Base-by-base conservation (phyloP, 2,113 vertebrate genomes). In the Butorides virescens region DNA sequence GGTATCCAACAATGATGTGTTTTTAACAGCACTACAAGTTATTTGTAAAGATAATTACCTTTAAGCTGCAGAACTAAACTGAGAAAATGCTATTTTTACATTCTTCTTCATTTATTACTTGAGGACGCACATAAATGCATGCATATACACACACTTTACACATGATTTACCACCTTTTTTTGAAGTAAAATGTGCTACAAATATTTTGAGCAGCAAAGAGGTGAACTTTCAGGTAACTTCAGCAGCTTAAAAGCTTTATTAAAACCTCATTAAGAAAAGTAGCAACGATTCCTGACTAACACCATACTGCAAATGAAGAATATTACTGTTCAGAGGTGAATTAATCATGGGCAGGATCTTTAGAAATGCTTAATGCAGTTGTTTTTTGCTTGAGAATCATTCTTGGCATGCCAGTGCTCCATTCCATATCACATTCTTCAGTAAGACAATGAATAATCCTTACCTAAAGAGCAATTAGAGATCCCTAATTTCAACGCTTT, bases 391-490 rank as follows among this genome's bases (percentile, higher is more conserved):
- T n/a, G 34, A 77, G 72, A 88, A 61, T 75, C 9, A 7, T 89
- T 92, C 78, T 75, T 87, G 76, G 68, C 53, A 65, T 72, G 65
- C 65, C 56, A n/a, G 26, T 34, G 76, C 52, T 71, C 39, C 30
- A 36, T 75, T 89, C 61, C 34, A 13, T 16, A 53, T 25, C 23
- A 2, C 46, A 34, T 84, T 92, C 74, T 59, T 71, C 47, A 62
- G 47, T 7, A 68, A 95, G 52, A 91, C 39, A 87, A 78, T 75
- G 80, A 95, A 65, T 87, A 95, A 94, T 82, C 74, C 77, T 94
- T 59, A 92, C 65, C 70, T 91, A 46, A 94, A 87, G 83, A 87
- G 76, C 91, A 93, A 78, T 91, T 92, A 83, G 61, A 86, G 36
- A 76, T 74, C 59, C 62, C 47, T 86, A 63, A 90, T 91, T 96